These are phyloP conservation scores for Cosmia pyralina DNA, from an alignment of 2,888 invertebrate genomes.

Conservation along the genomic window DNA sequence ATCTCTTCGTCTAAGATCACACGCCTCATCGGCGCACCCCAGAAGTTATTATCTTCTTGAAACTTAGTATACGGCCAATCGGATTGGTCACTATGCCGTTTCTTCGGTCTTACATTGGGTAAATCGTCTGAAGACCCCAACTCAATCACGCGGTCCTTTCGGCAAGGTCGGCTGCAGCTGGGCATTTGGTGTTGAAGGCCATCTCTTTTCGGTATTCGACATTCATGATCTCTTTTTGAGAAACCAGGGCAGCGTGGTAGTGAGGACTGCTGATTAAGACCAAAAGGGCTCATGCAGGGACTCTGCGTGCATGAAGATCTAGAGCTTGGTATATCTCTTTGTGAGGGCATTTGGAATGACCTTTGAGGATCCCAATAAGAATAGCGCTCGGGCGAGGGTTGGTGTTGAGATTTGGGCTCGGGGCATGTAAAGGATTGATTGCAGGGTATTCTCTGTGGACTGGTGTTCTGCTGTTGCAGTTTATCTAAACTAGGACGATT, in stretches of 20 bases:
- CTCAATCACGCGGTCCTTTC: conserved; percentile 49
- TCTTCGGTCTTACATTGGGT: conserved; percentile 36
- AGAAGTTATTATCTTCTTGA: conserved; percentile 56
- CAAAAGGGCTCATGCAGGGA: conserved; percentile 38
- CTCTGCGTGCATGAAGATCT: conserved; percentile 17
- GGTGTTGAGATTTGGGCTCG: background rate
- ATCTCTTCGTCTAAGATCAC: conserved; percentile 48
- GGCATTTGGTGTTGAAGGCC: conserved; percentile 41
- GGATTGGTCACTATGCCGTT: conserved; percentile 18
- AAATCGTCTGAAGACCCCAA: conserved; percentile 60
- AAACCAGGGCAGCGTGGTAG: conserved; percentile 5
- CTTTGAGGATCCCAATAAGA: conserved; percentile 15
- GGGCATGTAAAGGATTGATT: background rate
- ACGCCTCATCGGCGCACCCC: conserved; percentile 47
- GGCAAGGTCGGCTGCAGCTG: conserved; percentile 18
- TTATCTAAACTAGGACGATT: conserved; percentile 9
- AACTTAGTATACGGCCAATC: conserved; percentile 48
- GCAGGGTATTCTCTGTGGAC: conserved; percentile 14
- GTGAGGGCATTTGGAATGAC: conserved; percentile 8
- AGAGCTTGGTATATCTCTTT: conserved; percentile 3
- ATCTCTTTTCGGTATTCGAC: conserved; percentile 33
- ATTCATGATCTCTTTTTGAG: conserved; percentile 16
- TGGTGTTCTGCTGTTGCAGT: conserved; percentile 11
- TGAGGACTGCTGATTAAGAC: conserved; percentile 16
- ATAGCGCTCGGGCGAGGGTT: conserved; percentile 19